Evolutionary conservation across 2,888 invertebrate genomes (phyloP), one percentile per base, ranked within the genome.

Genomic region (Tinea pellionella): DNA sequence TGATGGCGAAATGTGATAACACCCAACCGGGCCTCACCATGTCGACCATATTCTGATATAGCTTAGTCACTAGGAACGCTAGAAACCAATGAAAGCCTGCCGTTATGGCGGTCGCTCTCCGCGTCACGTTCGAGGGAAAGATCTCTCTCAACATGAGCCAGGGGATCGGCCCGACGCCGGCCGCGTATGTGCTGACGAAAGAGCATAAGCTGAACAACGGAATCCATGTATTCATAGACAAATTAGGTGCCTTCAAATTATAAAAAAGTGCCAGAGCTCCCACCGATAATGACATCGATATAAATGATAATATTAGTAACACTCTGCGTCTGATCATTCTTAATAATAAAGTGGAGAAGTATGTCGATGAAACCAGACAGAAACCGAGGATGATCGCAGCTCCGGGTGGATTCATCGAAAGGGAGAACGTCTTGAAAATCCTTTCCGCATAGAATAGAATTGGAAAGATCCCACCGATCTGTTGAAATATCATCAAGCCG

Each of bases 111-210:
- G 92, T 90, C 0, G 93, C 93, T 61, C 89, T 70, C 53, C 89
- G 90, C 58, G 90, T 91, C 0, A 89, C 89, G 62, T 91, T 88
- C 0, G 89, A 73, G 6, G 93, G 87, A 65, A 94, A 90, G 43
- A 93, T 84, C 72, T 93, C 93, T 56, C 92, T 81, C 16, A 90
- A 67, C 88, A 93, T 90, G 68, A 93, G 75, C 92, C 93, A 93
- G 0, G 93, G 93, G 24, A 93, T 90, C 0, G 93, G 92, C 0
- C 93, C 93, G 16, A 89, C 90, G 0, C 93, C 93, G 19, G 90
- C 74, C 0, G 91, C 90, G 67, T 92, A 93, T 0, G 88, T 84
- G 3, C 88, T 79, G 1, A 92, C 89, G 68, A 88, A 92, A 8
- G 89, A 63, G 9, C 89, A 85, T 8, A 92, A 69, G 16, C 88